Evolutionary conservation across 1,140 invertebrate species (phyloP), one percentile per base, ranked within the genome.

Genomic region (Sycobia sp.): DNA sequence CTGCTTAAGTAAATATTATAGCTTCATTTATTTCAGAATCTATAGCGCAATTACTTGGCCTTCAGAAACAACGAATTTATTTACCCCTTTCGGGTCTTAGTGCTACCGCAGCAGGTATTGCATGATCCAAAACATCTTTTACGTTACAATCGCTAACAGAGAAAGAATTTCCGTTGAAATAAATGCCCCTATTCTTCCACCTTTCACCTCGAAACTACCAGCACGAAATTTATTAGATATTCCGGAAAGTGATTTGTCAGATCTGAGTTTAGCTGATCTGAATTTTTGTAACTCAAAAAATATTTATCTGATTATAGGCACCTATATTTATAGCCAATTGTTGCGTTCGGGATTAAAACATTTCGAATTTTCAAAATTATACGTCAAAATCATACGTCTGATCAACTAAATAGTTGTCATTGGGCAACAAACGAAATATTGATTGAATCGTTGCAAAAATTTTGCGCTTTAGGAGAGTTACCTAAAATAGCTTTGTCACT

Each of bases 401-500:
- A n/a, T n/a, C n/a, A n/a, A n/a, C n/a, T n/a, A n/a, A n/a, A n/a
- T n/a, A n/a, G 4, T 49, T 11, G 32, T 10, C 54, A 57, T 56
- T 58, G 23, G 11, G n/a, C 18, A 10, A 1, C 16, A 11, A 47
- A 43, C 11, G 5, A 25, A 0, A 16, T 49, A 10, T 20, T 66
- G 2, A 18, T 61, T 0, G 41, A 63, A 18, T 8, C 27, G 7
- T n/a, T 69, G 8, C 44, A 65, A 41, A 43, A 43, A 4, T 71
- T 67, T 38, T 70, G 67, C 67, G 20, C 29, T 7, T 38, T 59
- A 1, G 67, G 68, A 18, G 65, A 67, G 23, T 4, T 67, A 7
- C 36, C 50, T 9, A 39, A 4, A 22, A 4, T 22, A 32, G 7
- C 7, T 7, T n/a, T 0, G 20, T 11, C 7, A 8, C n/a, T 53